Base-by-base conservation (phyloP, 2,113 vertebrate genomes). In the Ptilonorhynchus violaceus region DNA sequence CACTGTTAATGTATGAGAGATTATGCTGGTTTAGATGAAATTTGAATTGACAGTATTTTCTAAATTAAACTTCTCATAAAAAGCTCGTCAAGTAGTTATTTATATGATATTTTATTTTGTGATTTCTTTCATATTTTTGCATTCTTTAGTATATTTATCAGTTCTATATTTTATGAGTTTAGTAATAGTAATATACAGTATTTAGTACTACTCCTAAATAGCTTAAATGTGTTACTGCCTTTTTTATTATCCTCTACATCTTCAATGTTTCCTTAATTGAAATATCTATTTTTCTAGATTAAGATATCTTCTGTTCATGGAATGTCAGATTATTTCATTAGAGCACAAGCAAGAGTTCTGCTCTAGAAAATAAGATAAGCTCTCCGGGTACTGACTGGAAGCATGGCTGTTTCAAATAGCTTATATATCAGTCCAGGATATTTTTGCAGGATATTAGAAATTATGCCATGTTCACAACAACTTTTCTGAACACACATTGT, bases 281-380 rank as follows among this genome's bases (percentile, higher is more conserved):
- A 80, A 27, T 73, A 56, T 10, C 12, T 69, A 0, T n/a, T 44
- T 92, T 73, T 62, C 41, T 69, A 17, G 8, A 41, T 62, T 59
- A 83, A 73, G 20, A 9, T 69, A 42, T 16, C 11, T 42, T 23
- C 13, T 77, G 25, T 62, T 81, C 3, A 5, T n/a, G 41, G n/a
- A 50, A 46, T 33, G 13, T 18, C 39, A 76, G 30, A 33, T 18
- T 9, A 10, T 35, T 68, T 92, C 12, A 3, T 44, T 47, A 42
- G 42, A 78, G 31, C 0, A 0, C 6, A 55, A 85, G 46, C 3
- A 56, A 11, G 4, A 49, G 8, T 49, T 66, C 28, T 75, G 7
- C 30, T 84, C 17, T 50, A 58, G 28, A 80, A 93, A 91, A 47
- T 14, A 76, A 79, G 9, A 47, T 14, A 76, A 79, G 9, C 4